A percentile compares a stretch with the other conserved stretches of the same genome.
Conservation (phyloP, 2,113 vertebrate species). For the Hassar affinis region DNA sequence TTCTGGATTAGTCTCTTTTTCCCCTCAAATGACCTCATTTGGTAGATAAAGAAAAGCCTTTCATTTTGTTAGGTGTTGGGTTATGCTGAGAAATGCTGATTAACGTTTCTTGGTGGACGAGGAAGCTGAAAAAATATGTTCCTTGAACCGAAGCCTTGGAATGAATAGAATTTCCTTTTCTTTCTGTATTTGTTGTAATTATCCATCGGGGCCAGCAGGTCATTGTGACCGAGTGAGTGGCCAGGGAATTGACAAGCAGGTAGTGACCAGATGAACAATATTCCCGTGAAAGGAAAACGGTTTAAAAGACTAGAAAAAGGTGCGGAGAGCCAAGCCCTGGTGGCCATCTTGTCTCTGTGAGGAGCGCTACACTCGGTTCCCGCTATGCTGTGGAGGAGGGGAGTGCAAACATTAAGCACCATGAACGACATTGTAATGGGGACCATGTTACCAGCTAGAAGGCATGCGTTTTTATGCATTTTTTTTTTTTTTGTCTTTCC, state of each 20-base stretch:
- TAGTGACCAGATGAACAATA: background rate
- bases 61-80: background rate
- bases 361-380: constrained; percentile 24
- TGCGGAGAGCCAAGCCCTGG: constrained; percentile 54
- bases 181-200: background rate
- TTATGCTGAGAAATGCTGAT: background rate
- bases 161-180: background rate
- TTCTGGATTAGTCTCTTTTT: background rate
- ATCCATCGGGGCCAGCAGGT: background rate
- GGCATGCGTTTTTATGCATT: background rate
- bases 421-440: constrained; percentile 64
- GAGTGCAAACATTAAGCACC: constrained; percentile 49
- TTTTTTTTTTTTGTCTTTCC: background rate
- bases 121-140: background rate
- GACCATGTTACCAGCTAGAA: constrained; percentile 39
- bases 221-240: background rate
- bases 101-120: background rate
- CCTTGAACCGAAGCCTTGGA: background rate
- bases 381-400: constrained; percentile 51
- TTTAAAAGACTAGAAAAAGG: background rate
- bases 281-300: background rate
- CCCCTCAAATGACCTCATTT: background rate
- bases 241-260: background rate
- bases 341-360: constrained; percentile 71
- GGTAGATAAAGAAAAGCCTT: too few species aligned